phyloP scores from a whole-genome alignment of 1,140 invertebrate species.

The Drosophila sechellia region DNA sequence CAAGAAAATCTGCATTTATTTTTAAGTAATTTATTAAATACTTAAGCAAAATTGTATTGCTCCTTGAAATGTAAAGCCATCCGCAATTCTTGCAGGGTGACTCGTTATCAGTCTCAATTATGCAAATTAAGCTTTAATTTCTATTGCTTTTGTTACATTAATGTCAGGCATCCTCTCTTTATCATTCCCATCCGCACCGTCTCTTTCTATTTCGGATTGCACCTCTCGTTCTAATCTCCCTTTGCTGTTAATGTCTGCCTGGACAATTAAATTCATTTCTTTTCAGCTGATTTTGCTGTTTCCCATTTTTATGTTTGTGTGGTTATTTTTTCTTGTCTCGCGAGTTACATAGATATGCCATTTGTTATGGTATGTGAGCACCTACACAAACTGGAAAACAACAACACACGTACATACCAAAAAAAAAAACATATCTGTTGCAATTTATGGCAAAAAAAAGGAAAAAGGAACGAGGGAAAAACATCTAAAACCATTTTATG shows the following conservation, averaged over 20 bases:
- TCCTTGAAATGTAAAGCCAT: neutral
- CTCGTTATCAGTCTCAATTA: conserved; percentile 43
- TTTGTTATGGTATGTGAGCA: conserved; percentile 34
- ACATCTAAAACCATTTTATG: conserved; percentile 69
- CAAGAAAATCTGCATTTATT: too few relatives aligned
- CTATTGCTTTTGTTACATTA: conserved; percentile 31
- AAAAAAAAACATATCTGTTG: conserved; percentile 46
- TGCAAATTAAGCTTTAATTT: conserved; percentile 44
- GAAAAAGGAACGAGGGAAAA: conserved; percentile 13
- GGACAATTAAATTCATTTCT: conserved; percentile 39
- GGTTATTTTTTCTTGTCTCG: neutral
- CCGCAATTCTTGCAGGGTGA: neutral
- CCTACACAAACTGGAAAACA: conserved; percentile 7
- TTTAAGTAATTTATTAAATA: too few relatives aligned
- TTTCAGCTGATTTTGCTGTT: conserved; percentile 34
- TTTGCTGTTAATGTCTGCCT: conserved; percentile 30
- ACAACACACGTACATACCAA: conserved; percentile 9
- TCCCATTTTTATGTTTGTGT: neutral
- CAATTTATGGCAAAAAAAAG: conserved; percentile 63
- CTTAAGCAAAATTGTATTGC: too few relatives aligned
- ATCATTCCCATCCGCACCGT: neutral
- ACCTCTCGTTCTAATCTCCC: conserved; percentile 15
- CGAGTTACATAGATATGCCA: conserved; percentile 24
- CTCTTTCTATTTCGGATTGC: neutral
- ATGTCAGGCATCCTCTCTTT: conserved; percentile 9